Base-by-base conservation (phyloP, 2,797 vertebrate species). In the Microcaecilia unicolor region DNA sequence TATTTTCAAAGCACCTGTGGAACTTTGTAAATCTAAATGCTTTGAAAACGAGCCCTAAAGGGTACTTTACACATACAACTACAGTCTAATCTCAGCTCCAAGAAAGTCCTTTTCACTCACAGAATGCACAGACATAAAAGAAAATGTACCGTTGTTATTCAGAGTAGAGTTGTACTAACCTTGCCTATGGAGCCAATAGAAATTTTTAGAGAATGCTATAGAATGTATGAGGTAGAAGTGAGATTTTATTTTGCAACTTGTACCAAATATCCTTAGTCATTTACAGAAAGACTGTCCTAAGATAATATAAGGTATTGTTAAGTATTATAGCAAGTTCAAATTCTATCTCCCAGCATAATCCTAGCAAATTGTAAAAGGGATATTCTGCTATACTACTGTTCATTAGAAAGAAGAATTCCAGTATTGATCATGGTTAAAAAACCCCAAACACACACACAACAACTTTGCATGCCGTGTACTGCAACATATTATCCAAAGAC, bases 211-310 rank as follows among this genome's bases (percentile, higher is more conserved):
- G 22, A 23, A 8, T 8, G 16, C 33, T n/a, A n/a, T n/a, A n/a
- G n/a, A 10, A 39, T 44, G 19, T 29, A 11, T 54, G 68, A 71
- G 64, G 64, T 71, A 68, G 64, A 60, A 36, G 28, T 29, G 19
- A 34, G 29, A 12, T 40, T 56, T n/a, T n/a, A n/a, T n/a, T 55
- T 20, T 54, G 53, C 37, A 48, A 48, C 2, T 2, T 19, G 50
- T 36, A 13, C 31, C 18, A 32, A 13, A 55, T 27, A 31, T 1
- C 50, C 32, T 34, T 23, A 40, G 28, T 9, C 31, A 34, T 28
- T 59, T 23, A 19, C 25, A 48, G 27, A 48, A 36, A 51, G 5
- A 18, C 1, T 24, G 12, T 10, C 27, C 22, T 3, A n/a, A 49
- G 14, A 22, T 14, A 15, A 2, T 48, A 28, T 0, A n/a, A 9